A percentile compares a stretch with the other conserved stretches of the same genome.
phyloP scores from a whole-genome alignment of 2,888 invertebrate genomes.

The Cephus spinipes region DNA sequence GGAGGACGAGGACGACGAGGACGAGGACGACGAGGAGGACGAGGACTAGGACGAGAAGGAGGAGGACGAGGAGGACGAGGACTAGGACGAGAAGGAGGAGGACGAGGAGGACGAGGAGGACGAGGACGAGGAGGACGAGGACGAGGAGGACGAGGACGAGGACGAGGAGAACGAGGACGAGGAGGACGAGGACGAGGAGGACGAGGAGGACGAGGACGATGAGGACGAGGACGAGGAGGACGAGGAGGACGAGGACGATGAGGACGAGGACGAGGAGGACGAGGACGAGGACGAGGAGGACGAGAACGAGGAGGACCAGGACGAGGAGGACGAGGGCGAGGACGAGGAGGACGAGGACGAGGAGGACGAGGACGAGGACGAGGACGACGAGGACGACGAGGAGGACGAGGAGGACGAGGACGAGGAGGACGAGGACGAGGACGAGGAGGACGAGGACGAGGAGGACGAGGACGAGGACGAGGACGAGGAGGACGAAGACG shows the following conservation, averaged over 20 bases:
- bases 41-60: too few species aligned
- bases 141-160: background rate
- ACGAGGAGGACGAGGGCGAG: too few species aligned
- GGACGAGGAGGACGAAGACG: too few species aligned
- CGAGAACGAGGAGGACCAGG: too few species aligned
- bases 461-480: slow-evolving; percentile 1
- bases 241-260: too few species aligned
- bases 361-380: slow-evolving; percentile 1
- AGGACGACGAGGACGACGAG: background rate
- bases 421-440: background rate
- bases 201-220: too few species aligned
- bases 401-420: background rate
- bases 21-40: too few species aligned
- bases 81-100: too few species aligned
- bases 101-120: background rate
- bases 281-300: background rate
- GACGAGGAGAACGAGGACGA: too few species aligned
- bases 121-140: background rate
- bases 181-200: slow-evolving; percentile 1
- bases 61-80: too few species aligned
- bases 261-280: background rate
- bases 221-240: too few species aligned
- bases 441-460: background rate
- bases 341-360: slow-evolving; percentile 1
- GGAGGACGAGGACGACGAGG: background rate